Conservation (phyloP, 1,140 invertebrate genomes). For the Nylanderia fulva region DNA sequence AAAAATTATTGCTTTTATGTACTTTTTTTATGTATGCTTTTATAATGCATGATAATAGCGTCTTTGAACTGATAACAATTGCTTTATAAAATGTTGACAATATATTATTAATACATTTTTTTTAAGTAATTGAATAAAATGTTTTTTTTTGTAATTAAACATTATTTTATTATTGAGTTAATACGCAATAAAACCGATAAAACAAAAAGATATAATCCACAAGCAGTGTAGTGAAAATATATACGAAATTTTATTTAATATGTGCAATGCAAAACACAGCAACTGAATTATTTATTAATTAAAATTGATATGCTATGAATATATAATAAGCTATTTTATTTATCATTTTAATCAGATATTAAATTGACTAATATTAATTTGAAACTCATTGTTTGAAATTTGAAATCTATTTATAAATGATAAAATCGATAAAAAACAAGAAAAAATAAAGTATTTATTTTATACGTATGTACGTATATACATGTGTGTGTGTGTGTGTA, state of each 20-base stretch:
- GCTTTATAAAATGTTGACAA: neutral
- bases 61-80: neutral
- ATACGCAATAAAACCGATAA: neutral
- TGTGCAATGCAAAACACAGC: neutral
- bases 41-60: neutral
- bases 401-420: neutral
- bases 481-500: too few relatives aligned
- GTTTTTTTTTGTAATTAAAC: too few relatives aligned
- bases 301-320: neutral
- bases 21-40: neutral
- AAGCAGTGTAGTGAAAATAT: neutral
- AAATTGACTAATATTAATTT: neutral
- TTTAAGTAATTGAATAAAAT: neutral
- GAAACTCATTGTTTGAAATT: neutral
- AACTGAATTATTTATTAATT: conserved; percentile 4
- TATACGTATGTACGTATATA: too few relatives aligned
- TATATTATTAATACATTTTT: neutral
- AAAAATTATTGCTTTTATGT: conserved; percentile 6
- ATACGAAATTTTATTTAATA: neutral
- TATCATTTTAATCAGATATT: neutral
- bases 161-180: neutral
- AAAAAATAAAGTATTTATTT: neutral
- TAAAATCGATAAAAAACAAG: neutral
- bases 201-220: neutral
- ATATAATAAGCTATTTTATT: neutral